A percentile compares a stretch with the other conserved stretches of the same genome.
Evolutionary conservation across 2,888 invertebrate species (phyloP).

Genomic region (Vesta saturnalis): DNA sequence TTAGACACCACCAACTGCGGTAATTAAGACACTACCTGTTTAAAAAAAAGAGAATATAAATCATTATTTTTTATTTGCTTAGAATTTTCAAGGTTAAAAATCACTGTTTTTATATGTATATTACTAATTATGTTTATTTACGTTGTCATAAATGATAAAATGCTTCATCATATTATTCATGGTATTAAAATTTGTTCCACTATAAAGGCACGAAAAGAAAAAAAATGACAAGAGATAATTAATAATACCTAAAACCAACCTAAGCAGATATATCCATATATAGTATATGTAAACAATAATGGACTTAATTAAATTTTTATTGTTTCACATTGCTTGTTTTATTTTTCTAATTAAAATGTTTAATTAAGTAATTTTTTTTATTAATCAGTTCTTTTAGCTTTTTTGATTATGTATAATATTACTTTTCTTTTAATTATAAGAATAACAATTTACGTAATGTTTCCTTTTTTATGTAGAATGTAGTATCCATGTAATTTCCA

Average conservation of each 20-base stretch:
- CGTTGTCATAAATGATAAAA: constrained; percentile 36
- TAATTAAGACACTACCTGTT: constrained; percentile 41
- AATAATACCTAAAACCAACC: background rate
- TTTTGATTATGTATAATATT: too few relatives aligned
- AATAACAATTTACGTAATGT: too few relatives aligned
- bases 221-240: constrained; percentile 17
- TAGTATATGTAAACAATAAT: background rate
- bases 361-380: too few relatives aligned
- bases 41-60: constrained; percentile 32
- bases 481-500: too few relatives aligned
- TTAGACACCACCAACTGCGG: constrained; percentile 38
- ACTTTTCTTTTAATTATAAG: too few relatives aligned
- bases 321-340: too few relatives aligned
- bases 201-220: constrained; percentile 15
- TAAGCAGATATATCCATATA: background rate
- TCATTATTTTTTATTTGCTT: constrained; percentile 36
- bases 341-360: too few relatives aligned
- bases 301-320: background rate
- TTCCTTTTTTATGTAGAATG: too few relatives aligned
- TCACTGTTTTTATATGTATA: constrained; percentile 24
- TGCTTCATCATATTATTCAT: constrained; percentile 6
- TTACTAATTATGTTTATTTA: constrained; percentile 34
- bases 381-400: too few relatives aligned
- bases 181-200: constrained; percentile 22
- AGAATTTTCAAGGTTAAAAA: constrained; percentile 15